Evolutionary conservation across 2,888 invertebrate genomes (phyloP), one percentile per base, ranked within the genome.

Genomic region (Nysson spinosus): DNA sequence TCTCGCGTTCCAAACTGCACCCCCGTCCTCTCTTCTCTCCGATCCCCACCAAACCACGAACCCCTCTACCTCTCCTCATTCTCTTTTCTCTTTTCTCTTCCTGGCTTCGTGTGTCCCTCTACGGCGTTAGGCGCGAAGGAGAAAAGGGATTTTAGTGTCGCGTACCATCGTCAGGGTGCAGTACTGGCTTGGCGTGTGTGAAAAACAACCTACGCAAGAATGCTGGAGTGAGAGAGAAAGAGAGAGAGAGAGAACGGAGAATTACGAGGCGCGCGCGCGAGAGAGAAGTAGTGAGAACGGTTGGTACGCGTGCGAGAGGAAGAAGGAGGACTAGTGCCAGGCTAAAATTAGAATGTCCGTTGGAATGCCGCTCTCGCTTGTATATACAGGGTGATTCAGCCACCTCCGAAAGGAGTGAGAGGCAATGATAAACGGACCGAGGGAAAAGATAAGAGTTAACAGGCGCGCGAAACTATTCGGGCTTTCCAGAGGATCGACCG

Each of bases 321-420:
- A 42, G 64, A 65, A 55, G 61, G 51, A 56, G 44, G 57, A 50
- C 52, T n/a, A n/a, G 68, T 60, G 69, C 69, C 67, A 66, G 74
- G 75, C 83, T 83, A 83, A 83, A 83, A 83, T 82, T 83, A 83
- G 83, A 83, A 82, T 82, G 82, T 74, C 77, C 81, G 79, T 81
- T 80, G 80, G 80, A 80, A 80, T 83, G 83, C 74, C 58, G 67
- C 44, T 63, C 71, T 79, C 69, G 72, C 57, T 75, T 67, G 73
- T 69, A 61, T 60, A 58, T 76, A 77, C 72, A 68, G 75, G 73
- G 57, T 79, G 78, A 80, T 80, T 80, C 79, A 77, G 72, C 64
- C 44, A 52, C 55, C 32, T 55, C 55, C 57, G 40, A 58, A 57
- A 50, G 47, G 46, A 50, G 60, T 60, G 37, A 65, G 61, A 20